These are phyloP conservation scores for Athalia rosae DNA, from an alignment of 2,888 invertebrate genomes.

Conservation along the genomic window DNA sequence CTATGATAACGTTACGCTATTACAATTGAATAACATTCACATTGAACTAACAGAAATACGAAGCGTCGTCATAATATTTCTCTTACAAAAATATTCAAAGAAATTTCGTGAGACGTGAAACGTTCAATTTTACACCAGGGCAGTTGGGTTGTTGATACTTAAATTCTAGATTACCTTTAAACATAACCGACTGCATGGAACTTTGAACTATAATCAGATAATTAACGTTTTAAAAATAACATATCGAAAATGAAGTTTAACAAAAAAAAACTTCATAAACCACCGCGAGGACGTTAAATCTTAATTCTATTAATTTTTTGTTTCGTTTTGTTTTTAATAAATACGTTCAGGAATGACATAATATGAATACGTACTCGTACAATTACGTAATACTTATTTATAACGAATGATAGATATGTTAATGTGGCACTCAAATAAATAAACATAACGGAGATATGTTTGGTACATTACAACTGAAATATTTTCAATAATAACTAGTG, in stretches of 20 bases:
- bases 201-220: constrained; percentile 25
- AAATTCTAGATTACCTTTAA: not conserved
- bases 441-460: not conserved
- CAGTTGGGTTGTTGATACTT: too few species aligned
- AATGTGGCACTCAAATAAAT: constrained; percentile 38
- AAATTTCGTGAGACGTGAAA: too few species aligned
- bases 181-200: constrained; percentile 2
- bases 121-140: not conserved
- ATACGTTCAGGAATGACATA: constrained; percentile 23
- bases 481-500: not conserved
- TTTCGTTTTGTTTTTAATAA: constrained; percentile 1
- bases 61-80: too few species aligned
- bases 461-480: not conserved
- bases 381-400: too few species aligned
- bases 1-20: too few species aligned
- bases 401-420: constrained; percentile 3
- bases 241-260: not conserved
- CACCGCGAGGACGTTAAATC: too few species aligned
- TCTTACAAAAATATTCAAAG: too few species aligned
- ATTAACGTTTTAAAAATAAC: constrained; percentile 10
- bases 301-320: not conserved
- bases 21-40: too few species aligned
- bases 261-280: not conserved
- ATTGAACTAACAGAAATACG: too few species aligned
- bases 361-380: too few species aligned